phyloP scores from a whole-genome alignment of 2,888 invertebrate species.

The Phlogophora meticulosa region DNA sequence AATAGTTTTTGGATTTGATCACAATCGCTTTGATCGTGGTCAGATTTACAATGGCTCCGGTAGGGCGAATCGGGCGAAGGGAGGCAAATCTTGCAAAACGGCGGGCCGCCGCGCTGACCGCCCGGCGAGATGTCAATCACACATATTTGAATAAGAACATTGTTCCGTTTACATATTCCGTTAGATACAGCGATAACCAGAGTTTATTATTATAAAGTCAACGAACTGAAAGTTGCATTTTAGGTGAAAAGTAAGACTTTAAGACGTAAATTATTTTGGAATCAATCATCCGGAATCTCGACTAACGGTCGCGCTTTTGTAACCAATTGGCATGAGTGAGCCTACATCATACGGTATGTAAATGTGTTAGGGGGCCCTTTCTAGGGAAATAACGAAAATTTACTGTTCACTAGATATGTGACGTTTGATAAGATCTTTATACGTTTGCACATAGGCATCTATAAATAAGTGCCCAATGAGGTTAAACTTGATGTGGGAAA shows the following conservation, averaged over 20 bases:
- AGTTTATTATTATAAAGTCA: slow-evolving; percentile 84
- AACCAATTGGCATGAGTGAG: slow-evolving; percentile 60
- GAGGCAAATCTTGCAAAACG: slow-evolving; percentile 73
- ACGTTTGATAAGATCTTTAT: slow-evolving; percentile 65
- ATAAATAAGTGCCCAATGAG: slow-evolving; percentile 43
- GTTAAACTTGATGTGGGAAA: slow-evolving; percentile 52
- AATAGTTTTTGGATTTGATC: slow-evolving; percentile 84
- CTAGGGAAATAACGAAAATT: slow-evolving; percentile 54
- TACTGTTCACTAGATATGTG: slow-evolving; percentile 63
- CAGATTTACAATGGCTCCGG: slow-evolving; percentile 83
- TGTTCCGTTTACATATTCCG: slow-evolving; percentile 85
- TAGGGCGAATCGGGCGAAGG: slow-evolving; percentile 68
- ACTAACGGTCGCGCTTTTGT: slow-evolving; percentile 84
- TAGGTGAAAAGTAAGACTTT: slow-evolving; percentile 77
- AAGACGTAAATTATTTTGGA: slow-evolving; percentile 72
- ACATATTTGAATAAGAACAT: slow-evolving; percentile 87
- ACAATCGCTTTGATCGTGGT: slow-evolving; percentile 86
- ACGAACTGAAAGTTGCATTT: slow-evolving; percentile 83
- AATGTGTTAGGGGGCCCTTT: slow-evolving; percentile 59
- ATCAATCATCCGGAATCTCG: slow-evolving; percentile 81
- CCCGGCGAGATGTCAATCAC: slow-evolving; percentile 90
- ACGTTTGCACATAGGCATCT: slow-evolving; percentile 27
- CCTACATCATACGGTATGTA: slow-evolving; percentile 60
- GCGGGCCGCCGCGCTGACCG: slow-evolving; percentile 78
- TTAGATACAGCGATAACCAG: slow-evolving; percentile 86